Conservation (phyloP, 2,888 invertebrate genomes). For the Bembecia ichneumoniformis region DNA sequence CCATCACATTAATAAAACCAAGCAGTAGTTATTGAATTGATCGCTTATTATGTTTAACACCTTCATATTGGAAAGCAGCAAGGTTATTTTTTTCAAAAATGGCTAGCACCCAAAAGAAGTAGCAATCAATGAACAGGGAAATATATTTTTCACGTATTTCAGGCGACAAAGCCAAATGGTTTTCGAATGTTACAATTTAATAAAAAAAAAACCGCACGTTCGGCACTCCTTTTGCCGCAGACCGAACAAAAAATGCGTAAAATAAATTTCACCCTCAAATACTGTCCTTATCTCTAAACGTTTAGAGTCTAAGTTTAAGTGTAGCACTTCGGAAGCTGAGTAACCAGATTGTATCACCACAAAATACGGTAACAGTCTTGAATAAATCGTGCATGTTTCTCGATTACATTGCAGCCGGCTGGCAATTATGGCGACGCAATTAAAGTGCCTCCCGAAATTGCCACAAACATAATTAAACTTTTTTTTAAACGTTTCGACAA, state of each 20-base stretch:
- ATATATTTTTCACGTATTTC: too few species aligned
- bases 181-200: slow-evolving; percentile 1
- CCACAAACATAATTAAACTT: neutral
- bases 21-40: too few species aligned
- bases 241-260: neutral
- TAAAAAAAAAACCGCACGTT: neutral
- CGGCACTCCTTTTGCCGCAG: neutral
- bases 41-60: too few species aligned
- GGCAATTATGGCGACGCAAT: neutral
- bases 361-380: neutral
- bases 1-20: too few species aligned
- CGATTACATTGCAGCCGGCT: neutral
- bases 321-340: neutral
- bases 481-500: too few species aligned
- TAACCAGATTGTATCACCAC: neutral
- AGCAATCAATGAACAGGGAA: neutral
- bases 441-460: neutral
- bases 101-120: too few species aligned
- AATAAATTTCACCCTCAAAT: neutral
- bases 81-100: too few species aligned
- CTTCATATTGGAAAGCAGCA: too few species aligned
- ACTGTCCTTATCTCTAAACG: neutral
- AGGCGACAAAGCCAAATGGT: slow-evolving; percentile 1
- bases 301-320: neutral
- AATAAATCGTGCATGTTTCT: neutral